These are phyloP conservation scores for Xenus cinereus DNA, from an alignment of 2,113 vertebrate genomes.

Conservation along the genomic window DNA sequence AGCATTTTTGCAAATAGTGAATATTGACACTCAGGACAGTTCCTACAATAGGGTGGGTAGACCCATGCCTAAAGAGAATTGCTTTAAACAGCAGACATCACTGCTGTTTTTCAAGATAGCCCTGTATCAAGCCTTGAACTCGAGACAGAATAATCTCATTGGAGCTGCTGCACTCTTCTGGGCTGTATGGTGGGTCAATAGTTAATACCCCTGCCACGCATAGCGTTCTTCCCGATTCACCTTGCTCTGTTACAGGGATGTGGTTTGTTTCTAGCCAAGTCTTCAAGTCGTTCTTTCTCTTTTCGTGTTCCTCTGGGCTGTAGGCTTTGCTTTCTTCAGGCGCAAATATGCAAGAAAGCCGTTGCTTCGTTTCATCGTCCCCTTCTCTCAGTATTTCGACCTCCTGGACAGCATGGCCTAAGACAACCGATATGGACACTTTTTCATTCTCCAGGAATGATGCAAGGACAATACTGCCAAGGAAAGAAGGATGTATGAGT, in stretches of 20 bases:
- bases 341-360: conserved; percentile 67
- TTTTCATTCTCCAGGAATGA: conserved; percentile 70
- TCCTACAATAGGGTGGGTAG: fast-evolving
- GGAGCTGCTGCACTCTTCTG: conserved; percentile 85
- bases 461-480: conserved; percentile 84
- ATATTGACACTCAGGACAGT: neutral
- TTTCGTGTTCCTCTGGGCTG: conserved; percentile 72
- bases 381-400: conserved; percentile 77
- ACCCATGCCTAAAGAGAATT: fast-evolving
- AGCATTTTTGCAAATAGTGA: neutral
- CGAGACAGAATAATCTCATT: conserved; percentile 92
- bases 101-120: conserved; percentile 46
- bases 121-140: conserved; percentile 83
- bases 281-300: conserved; percentile 69
- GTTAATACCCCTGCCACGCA: conserved; percentile 85
- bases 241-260: conserved; percentile 82
- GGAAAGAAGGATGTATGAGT: neutral
- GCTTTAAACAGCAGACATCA: neutral
- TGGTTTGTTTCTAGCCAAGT: conserved; percentile 88
- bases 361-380: conserved; percentile 52
- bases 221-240: conserved; percentile 68
- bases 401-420: conserved; percentile 86
- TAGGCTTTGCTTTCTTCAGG: conserved; percentile 48
- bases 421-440: conserved; percentile 72
- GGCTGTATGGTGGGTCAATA: conserved; percentile 83